Base-by-base conservation (phyloP, 2,888 invertebrate species). In the Synanthedon formicaeformis region DNA sequence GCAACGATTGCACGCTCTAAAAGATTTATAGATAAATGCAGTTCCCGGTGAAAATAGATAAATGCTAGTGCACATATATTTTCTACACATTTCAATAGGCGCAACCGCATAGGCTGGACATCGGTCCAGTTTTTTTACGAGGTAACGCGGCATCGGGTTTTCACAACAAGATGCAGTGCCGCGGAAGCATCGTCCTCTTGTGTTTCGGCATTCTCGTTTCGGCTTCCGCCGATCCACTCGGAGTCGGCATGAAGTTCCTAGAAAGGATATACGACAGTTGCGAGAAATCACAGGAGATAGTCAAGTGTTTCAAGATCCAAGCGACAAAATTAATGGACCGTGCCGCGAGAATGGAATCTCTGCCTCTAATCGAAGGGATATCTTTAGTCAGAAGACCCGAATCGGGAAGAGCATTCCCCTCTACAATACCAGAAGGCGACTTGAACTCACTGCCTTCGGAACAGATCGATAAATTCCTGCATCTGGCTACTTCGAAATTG, bases 221-320 rank as follows among this genome's bases (percentile, higher is more conserved):
- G 41, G 71, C 74, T 53, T 75, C 82, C 51, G 81, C 78, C 48
- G 84, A 85, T 63, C 75, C 80, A 60, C 73, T 87, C 55, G 78
- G 76, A 58, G 75, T 76, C 55, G 87, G 88, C 55, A 68, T 87
- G 60, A 86, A 86, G 69, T 73, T 90, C 51, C 65, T 90, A 49
- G 79, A 86, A 61, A 88, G 84, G 74, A 83, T 90, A 61, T 90
- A 90, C 67, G 82, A 89, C 60, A 90, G 90, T 68, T 93, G 93
- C 71, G 89, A 90, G 60, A 81, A 84, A 57, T 89, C 90, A 50
- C 88, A 90, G 57, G 91, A 93, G 65, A 82, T 92, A 52, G 76
- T 91, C 60, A 91, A 91, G 85, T 94, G 93, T 69, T 87, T 93
- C 61, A 93, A 93, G 77, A 82, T 93, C 53, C 91, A 92, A 69